Evolutionary conservation across 2,888 invertebrate species (phyloP).

Genomic region (Strigamia crassipes): DNA sequence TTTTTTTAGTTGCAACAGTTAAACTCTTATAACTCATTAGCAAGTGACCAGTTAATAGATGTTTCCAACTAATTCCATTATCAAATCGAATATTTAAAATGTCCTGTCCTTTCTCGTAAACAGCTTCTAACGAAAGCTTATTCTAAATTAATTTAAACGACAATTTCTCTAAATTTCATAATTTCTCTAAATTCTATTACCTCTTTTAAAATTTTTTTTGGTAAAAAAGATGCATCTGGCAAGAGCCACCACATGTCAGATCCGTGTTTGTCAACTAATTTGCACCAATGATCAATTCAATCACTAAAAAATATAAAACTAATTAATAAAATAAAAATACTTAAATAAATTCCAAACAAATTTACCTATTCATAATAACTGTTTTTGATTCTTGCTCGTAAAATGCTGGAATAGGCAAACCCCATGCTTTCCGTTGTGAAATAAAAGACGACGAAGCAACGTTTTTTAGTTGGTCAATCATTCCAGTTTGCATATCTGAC

Average conservation of each 20-base stretch:
- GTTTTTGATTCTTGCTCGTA: constrained; percentile 65
- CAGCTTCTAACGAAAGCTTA: neutral
- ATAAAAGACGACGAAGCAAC: constrained; percentile 95
- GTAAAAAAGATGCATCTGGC: constrained; percentile 59
- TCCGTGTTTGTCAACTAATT: constrained; percentile 70
- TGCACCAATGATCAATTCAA: constrained; percentile 73
- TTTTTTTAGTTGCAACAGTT: neutral
- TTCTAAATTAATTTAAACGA: neutral
- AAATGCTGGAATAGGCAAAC: constrained; percentile 95
- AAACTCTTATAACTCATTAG: neutral
- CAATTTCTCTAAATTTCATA: neutral
- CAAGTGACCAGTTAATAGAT: constrained; percentile 51
- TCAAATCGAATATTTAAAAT: constrained; percentile 99
- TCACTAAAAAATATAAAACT: constrained; percentile 61
- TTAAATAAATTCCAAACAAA: neutral
- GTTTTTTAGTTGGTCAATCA: constrained; percentile 71
- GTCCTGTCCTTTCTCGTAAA: constrained; percentile 66
- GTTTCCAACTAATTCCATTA: constrained; percentile 89
- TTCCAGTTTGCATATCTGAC: constrained; percentile 62
- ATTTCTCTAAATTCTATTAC: constrained; percentile 59
- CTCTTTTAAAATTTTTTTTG: constrained; percentile 65
- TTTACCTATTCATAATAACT: constrained; percentile 61
- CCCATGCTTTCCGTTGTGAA: constrained; percentile 95
- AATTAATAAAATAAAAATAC: neutral
- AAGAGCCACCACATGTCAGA: constrained; percentile 90